These are phyloP conservation scores for Pica pica DNA, from an alignment of 2,113 vertebrate genomes.

Conservation along the genomic window DNA sequence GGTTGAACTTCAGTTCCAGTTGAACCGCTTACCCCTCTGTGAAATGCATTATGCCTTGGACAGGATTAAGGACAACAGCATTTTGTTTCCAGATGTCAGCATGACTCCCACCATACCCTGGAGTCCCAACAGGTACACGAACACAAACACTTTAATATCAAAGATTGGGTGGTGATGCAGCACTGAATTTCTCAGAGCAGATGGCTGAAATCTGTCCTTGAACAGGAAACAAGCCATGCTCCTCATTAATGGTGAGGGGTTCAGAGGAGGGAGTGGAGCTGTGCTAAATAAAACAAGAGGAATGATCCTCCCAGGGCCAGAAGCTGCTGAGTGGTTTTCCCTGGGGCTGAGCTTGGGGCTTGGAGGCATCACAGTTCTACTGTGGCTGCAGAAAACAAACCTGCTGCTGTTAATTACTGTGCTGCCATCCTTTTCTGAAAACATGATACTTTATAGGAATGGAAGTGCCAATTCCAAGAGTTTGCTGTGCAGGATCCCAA, in stretches of 20 bases:
- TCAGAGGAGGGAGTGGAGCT: not conserved
- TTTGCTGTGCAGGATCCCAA: not conserved
- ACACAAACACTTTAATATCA: not conserved
- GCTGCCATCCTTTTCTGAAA: not conserved
- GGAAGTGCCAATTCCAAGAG: not conserved
- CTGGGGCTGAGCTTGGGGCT: not conserved
- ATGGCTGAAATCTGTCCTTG: not conserved
- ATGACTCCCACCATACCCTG: constrained; percentile 94
- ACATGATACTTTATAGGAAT: not conserved
- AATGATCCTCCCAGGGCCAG: not conserved
- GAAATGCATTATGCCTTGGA: constrained; percentile 99
- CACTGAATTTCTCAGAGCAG: not conserved
- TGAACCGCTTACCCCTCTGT: constrained; percentile 96
- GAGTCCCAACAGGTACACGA: constrained; percentile 94
- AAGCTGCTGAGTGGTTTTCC: not conserved
- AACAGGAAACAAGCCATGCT: not conserved
- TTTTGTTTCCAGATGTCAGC: constrained; percentile 92
- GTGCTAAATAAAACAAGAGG: not conserved
- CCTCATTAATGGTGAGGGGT: not conserved
- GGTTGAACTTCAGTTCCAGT: constrained; percentile 98
- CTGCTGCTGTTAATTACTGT: not conserved
- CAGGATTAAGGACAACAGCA: constrained; percentile 90
- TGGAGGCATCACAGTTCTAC: not conserved
- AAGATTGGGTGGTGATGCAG: not conserved
- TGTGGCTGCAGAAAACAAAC: not conserved